These are phyloP conservation scores for Oryzias sinensis DNA, from an alignment of 2,797 vertebrate genomes.

Conservation along the genomic window DNA sequence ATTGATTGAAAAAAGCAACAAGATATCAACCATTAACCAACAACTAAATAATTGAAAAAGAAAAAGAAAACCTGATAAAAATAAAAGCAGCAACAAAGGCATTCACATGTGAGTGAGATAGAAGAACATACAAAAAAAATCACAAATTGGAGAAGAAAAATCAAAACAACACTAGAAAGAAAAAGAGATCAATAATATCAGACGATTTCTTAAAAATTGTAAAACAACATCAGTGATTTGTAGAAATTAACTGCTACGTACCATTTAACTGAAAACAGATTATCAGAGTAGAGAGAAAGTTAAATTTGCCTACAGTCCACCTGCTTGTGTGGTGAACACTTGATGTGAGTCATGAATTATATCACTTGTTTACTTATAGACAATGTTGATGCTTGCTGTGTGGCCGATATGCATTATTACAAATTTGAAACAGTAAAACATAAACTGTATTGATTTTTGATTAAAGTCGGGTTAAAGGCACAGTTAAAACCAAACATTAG, in stretches of 20 bases:
- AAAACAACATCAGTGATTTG: slow-evolving; percentile 6
- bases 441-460: no score
- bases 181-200: slow-evolving; percentile 13
- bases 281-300: slow-evolving; percentile 10
- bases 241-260: slow-evolving; percentile 16
- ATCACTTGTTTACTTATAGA: slow-evolving; percentile 14
- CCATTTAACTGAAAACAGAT: slow-evolving; percentile 19
- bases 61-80: slow-evolving; percentile 18
- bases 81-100: slow-evolving; percentile 15
- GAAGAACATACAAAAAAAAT: slow-evolving; percentile 12
- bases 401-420: not conserved
- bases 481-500: not conserved
- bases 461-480: no score
- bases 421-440: no score
- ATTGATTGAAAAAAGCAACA: not conserved
- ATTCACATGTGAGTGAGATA: slow-evolving; percentile 23
- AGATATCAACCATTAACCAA: slow-evolving; percentile 24
- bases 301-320: slow-evolving; percentile 31
- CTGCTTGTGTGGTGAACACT: slow-evolving; percentile 27
- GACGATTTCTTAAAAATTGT: not conserved
- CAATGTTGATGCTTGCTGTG: slow-evolving; percentile 10
- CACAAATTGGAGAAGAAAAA: slow-evolving; percentile 2
- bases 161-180: slow-evolving; percentile 3
- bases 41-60: slow-evolving; percentile 9
- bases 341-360: slow-evolving; percentile 29